Conservation (phyloP, 2,797 vertebrate species). For the Dryobates pubescens region DNA sequence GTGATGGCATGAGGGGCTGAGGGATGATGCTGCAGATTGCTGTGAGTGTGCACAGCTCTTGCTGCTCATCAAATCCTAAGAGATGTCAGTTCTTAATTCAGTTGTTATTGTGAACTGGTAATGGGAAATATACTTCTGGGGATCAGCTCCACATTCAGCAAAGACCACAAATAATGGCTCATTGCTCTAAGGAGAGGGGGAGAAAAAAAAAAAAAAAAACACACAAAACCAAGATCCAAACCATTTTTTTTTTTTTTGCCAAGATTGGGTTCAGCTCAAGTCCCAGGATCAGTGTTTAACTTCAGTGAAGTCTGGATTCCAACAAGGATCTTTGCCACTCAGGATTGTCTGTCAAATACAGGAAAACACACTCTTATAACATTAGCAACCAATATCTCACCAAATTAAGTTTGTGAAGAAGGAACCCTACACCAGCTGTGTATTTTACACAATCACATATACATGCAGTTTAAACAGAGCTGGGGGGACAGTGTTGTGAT, state of each 20-base stretch:
- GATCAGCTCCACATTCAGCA: background rate
- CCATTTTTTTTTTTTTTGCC: background rate
- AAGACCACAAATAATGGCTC: background rate
- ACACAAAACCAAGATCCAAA: background rate
- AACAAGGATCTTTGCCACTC: background rate
- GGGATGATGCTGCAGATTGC: background rate
- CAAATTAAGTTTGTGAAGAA: background rate
- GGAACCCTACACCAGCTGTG: background rate
- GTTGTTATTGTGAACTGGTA: background rate
- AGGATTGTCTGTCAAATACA: background rate
- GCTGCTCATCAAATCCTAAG: background rate
- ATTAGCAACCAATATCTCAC: background rate
- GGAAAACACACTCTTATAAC: background rate
- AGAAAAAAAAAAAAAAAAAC: no score
- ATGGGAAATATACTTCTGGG: background rate
- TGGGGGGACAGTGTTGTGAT: background rate
- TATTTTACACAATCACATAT: background rate
- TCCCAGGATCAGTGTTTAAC: background rate
- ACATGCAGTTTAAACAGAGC: background rate
- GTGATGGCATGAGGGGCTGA: background rate
- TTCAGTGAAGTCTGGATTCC: background rate
- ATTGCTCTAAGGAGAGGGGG: background rate
- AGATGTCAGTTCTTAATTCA: background rate
- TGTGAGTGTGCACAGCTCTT: background rate
- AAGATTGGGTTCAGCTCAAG: background rate